Evolutionary conservation across 1,140 invertebrate genomes (phyloP), one percentile per base, ranked within the genome.

Genomic region (Rhopalosiphum padi): DNA sequence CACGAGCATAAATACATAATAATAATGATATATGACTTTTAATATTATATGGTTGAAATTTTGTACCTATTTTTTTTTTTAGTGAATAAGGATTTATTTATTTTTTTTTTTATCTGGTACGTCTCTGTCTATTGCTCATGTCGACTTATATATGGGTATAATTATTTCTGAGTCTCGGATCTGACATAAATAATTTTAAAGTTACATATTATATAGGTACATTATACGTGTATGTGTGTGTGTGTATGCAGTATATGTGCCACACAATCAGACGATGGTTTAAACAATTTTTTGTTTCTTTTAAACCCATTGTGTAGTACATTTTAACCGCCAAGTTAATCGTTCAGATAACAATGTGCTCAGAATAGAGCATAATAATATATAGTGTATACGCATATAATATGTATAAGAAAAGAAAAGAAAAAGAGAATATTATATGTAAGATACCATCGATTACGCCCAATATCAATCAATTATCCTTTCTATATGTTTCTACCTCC

Each of bases 391-490:
- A 35, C 60, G 60, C 60, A 77, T n/a, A 77, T 35, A 77, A 77
- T 77, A 85, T 85, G 83, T 85, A 85, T 85, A 41, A 85, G 23
- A 43, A 41, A 51, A 23, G 21, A 88, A 51, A 91, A 91, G 3
- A 55, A 90, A 90, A 92, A 83, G 41, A 93, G 82, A 93, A 93
- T 93, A 93, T 51, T 46, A 46, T 51, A 68, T 23, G 48, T 18
- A 37, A 93, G 91, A 93, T 93, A 93, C 82, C 91, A 86, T 93
- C 91, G 91, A 93, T 48, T 93, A 93, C 91, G 91, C 77, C 91
- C 82, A 90, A 90, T 93, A 86, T 93, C 91, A 93, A 93, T 93
- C 91, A 93, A 93, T 93, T 93, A 93, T 83, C 91, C 91, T 83
- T 51, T 86, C 91, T 53, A 41, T 90, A 23, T 35, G 18, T 88